These are phyloP conservation scores for Peucedramus taeniatus DNA, from an alignment of 2,113 vertebrate genomes.

Conservation along the genomic window DNA sequence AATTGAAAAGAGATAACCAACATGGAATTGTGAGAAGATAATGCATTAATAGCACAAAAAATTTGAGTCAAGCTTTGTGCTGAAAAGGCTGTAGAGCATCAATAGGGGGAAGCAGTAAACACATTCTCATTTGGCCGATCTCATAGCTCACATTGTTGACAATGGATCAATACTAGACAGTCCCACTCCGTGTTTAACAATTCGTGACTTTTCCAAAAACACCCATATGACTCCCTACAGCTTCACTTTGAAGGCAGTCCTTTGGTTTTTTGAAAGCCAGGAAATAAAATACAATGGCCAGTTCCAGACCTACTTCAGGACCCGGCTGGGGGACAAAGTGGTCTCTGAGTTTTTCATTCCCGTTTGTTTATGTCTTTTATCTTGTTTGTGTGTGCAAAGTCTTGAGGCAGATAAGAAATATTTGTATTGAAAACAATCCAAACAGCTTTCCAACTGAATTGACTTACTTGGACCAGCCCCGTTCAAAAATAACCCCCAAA, in stretches of 20 bases:
- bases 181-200: neutral
- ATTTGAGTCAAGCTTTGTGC: neutral
- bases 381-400: neutral
- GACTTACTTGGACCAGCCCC: neutral
- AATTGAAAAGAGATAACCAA: neutral
- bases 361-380: neutral
- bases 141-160: neutral
- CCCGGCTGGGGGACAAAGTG: neutral
- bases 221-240: neutral
- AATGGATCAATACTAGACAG: neutral
- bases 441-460: neutral
- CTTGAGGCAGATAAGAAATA: conserved; percentile 5
- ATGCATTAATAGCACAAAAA: neutral
- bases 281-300: conserved; percentile 35
- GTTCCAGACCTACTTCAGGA: neutral
- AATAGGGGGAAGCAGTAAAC: conserved; percentile 30
- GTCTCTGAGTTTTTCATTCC: neutral
- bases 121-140: neutral
- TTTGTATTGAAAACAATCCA: neutral
- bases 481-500: neutral
- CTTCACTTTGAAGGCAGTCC: conserved; percentile 18
- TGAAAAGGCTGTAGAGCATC: neutral
- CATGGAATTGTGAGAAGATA: neutral
- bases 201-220: neutral
- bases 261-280: neutral